These are phyloP conservation scores for Orthonyx spaldingii DNA, from an alignment of 2,113 vertebrate species.

Conservation along the genomic window DNA sequence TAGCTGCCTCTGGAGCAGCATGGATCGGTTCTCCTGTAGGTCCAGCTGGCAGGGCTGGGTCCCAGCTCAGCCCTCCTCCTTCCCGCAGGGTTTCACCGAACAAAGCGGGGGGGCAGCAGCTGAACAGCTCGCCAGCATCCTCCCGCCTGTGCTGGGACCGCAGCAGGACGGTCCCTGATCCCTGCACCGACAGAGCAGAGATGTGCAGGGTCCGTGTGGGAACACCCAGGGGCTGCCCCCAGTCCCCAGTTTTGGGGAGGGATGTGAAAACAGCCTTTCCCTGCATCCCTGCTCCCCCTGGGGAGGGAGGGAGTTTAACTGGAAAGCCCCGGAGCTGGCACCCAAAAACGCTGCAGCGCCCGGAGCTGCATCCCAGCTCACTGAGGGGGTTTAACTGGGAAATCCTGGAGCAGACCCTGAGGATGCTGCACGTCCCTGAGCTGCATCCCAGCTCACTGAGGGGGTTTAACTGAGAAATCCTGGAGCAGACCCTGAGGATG, in stretches of 20 bases:
- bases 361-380: too few species aligned
- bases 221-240: neutral
- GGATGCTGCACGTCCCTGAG: too few species aligned
- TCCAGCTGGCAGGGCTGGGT: neutral
- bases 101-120: conserved; percentile 24
- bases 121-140: neutral
- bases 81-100: neutral
- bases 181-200: accelerated
- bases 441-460: too few species aligned
- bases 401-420: too few species aligned
- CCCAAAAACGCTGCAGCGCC: too few species aligned
- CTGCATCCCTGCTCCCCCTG: neutral
- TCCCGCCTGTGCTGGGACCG: too few species aligned
- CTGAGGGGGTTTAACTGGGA: too few species aligned
- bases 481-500: neutral
- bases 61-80: neutral
- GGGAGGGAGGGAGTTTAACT: too few species aligned
- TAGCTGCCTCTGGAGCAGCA: conserved; percentile 21
- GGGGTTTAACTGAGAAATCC: neutral
- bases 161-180: accelerated
- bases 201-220: accelerated
- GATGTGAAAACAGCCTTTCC: neutral
- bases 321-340: too few species aligned
- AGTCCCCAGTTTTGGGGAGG: neutral
- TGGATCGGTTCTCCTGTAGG: neutral